A percentile compares a stretch with the other conserved stretches of the same genome.
Evolutionary conservation across 1,140 invertebrate genomes (phyloP).

Genomic region (Drosophila funebris): DNA sequence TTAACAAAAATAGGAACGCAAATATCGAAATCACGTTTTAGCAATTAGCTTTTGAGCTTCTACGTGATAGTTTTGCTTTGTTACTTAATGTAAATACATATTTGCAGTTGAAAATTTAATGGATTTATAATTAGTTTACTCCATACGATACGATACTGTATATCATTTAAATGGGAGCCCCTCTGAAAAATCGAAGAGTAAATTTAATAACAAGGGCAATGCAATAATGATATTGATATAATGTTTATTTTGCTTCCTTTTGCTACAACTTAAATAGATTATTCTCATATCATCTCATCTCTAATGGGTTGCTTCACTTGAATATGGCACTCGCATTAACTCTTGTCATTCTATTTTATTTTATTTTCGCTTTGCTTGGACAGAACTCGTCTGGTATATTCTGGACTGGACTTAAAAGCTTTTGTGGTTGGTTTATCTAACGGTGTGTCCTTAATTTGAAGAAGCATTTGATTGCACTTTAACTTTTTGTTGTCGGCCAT

Average conservation of each 20-base stretch:
- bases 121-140: neutral
- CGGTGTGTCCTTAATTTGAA: conserved; percentile 51
- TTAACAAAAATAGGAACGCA: conserved; percentile 12
- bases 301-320: conserved; percentile 12
- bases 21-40: conserved; percentile 33
- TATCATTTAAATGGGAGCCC: too few relatives aligned
- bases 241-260: too few relatives aligned
- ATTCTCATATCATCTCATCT: conserved; percentile 13
- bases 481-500: conserved; percentile 25
- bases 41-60: conserved; percentile 44
- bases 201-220: too few relatives aligned
- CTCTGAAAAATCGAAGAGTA: neutral
- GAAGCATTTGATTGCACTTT: conserved; percentile 66
- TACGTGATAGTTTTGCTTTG: conserved; percentile 11
- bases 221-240: too few relatives aligned
- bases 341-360: conserved; percentile 57
- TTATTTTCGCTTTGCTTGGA: conserved; percentile 15
- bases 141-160: too few relatives aligned
- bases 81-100: neutral
- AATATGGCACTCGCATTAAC: conserved; percentile 58
- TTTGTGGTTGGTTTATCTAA: conserved; percentile 55
- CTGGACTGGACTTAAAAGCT: conserved; percentile 58
- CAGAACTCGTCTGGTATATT: neutral
- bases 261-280: conserved; percentile 10
- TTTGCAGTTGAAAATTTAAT: conserved; percentile 5